phyloP scores from a whole-genome alignment of 2,888 invertebrate genomes.

The Dicyrtoma fusca region DNA sequence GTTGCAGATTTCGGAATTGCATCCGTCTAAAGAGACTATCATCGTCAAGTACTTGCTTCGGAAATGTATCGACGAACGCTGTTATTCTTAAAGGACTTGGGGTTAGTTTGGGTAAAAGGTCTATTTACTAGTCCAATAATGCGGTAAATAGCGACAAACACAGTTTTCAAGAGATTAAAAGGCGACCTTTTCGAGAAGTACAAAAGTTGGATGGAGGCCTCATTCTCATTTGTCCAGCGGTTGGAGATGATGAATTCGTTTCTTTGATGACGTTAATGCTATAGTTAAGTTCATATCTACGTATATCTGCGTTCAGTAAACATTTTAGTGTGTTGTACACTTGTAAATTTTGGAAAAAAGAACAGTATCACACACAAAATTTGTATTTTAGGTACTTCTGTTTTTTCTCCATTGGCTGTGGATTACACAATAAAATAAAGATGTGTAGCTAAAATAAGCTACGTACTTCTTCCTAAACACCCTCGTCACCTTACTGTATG shows the following conservation, averaged over 20 bases:
- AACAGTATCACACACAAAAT: no score
- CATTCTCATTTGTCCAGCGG: constrained; percentile 10
- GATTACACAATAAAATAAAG: no score
- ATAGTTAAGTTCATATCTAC: background rate
- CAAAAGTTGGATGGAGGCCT: constrained; percentile 7
- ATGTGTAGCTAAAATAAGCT: no score
- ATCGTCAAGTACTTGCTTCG: constrained; percentile 34
- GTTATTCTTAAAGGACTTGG: constrained; percentile 27
- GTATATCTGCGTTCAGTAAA: background rate
- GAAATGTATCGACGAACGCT: constrained; percentile 38
- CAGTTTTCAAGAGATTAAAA: constrained; percentile 31
- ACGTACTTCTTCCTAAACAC: no score
- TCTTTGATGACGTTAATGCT: constrained; percentile 29
- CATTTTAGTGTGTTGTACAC: background rate
- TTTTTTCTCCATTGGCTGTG: no score
- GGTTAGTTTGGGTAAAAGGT: constrained; percentile 35
- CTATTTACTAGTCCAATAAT: constrained; percentile 41
- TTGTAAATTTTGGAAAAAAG: no score
- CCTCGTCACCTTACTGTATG: no score
- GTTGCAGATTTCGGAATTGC: constrained; percentile 36
- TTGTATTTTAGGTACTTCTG: no score
- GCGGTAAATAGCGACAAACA: constrained; percentile 5
- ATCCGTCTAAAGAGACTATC: constrained; percentile 32
- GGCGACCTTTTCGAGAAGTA: constrained; percentile 11
- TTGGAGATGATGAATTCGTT: constrained; percentile 34